These are phyloP conservation scores for Hoplodrina ambigua DNA, from an alignment of 2,888 invertebrate genomes.

Conservation along the genomic window DNA sequence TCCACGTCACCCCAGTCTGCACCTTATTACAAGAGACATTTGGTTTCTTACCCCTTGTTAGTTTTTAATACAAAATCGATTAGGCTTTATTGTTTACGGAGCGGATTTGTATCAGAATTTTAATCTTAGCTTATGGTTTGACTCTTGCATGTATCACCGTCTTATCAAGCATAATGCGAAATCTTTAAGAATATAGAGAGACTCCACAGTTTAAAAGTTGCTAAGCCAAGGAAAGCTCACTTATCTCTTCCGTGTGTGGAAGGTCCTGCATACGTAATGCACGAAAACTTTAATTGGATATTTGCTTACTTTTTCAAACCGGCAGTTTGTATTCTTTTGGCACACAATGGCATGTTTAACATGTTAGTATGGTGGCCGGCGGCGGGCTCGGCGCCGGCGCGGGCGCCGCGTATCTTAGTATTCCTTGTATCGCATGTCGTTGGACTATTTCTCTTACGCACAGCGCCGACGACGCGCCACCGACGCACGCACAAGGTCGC, in stretches of 20 bases:
- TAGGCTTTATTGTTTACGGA: conserved; percentile 78
- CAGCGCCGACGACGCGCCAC: conserved; percentile 67
- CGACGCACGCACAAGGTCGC: conserved; percentile 86
- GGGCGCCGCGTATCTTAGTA: conserved; percentile 78
- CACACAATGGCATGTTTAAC: conserved; percentile 78
- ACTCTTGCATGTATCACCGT: conserved; percentile 44
- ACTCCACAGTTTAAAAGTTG: background rate
- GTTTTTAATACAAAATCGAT: conserved; percentile 73
- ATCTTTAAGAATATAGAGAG: conserved; percentile 21
- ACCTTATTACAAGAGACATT: conserved; percentile 60
- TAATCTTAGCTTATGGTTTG: conserved; percentile 72
- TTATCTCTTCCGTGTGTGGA: conserved; percentile 30
- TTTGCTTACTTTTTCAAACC: conserved; percentile 65
- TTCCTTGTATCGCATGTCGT: conserved; percentile 76
- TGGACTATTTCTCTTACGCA: conserved; percentile 72
- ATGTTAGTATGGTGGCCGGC: conserved; percentile 71
- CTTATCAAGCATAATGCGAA: conserved; percentile 32
- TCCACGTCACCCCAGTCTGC: conserved; percentile 53
- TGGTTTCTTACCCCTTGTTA: conserved; percentile 60
- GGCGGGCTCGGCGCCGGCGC: conserved; percentile 71
- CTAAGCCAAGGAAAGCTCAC: conserved; percentile 17
- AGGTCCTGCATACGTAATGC: conserved; percentile 36
- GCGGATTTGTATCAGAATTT: conserved; percentile 79
- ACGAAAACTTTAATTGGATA: conserved; percentile 67
- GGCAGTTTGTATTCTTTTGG: conserved; percentile 69